A percentile compares a stretch with the other conserved stretches of the same genome.
Evolutionary conservation across 2,888 invertebrate species (phyloP).

Genomic region (Polia nebulosa): DNA sequence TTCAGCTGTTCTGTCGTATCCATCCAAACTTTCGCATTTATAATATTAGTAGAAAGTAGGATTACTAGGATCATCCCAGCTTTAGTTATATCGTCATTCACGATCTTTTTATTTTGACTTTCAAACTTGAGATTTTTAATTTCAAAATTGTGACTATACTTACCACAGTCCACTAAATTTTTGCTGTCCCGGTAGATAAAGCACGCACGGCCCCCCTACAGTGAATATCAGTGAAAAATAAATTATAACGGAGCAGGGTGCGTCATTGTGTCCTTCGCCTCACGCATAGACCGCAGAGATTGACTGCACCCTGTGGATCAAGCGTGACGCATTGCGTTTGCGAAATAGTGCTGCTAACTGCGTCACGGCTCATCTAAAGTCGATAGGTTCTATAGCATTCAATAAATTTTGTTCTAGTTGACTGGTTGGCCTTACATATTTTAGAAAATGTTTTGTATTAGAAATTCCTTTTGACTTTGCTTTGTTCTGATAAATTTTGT

Average conservation of each 20-base stretch:
- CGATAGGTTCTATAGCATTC: conserved; percentile 59
- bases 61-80: no score
- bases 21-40: no score
- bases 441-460: conserved; percentile 33
- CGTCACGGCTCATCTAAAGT: conserved; percentile 66
- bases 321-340: conserved; percentile 79
- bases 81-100: conserved; percentile 7
- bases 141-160: conserved; percentile 5
- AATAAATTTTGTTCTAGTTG: conserved; percentile 61
- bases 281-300: conserved; percentile 87
- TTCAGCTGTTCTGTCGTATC: no score
- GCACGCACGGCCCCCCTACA: conserved; percentile 79
- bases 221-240: conserved; percentile 77
- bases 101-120: not conserved
- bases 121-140: not conserved
- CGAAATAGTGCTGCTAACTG: conserved; percentile 69
- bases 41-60: no score
- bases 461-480: conserved; percentile 14
- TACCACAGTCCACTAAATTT: conserved; percentile 24
- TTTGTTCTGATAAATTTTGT: not conserved
- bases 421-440: conserved; percentile 43
- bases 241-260: conserved; percentile 83
- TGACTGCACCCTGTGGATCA: conserved; percentile 81
- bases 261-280: conserved; percentile 82
- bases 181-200: conserved; percentile 73